phyloP scores from a whole-genome alignment of 2,797 vertebrate species.

The Thaleichthys pacificus region DNA sequence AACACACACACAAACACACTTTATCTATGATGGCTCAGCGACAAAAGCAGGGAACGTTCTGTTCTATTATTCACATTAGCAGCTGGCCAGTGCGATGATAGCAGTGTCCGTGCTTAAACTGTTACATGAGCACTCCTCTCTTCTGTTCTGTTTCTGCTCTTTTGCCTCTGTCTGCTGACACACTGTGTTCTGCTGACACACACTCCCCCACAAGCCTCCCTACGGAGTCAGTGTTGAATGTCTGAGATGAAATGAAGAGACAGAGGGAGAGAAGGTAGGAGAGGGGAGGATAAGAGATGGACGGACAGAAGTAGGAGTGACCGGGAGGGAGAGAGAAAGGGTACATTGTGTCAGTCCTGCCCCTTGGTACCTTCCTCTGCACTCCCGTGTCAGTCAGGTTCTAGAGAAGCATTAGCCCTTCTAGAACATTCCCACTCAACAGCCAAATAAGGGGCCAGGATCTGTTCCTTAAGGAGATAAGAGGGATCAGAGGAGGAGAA shows the following conservation, averaged over 20 bases:
- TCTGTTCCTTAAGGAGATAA: too few species aligned
- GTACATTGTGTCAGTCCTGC: too few species aligned
- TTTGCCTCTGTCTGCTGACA: neutral
- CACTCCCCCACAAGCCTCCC: neutral
- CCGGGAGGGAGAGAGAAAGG: neutral
- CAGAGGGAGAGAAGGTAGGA: too few species aligned
- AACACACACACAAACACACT: too few species aligned
- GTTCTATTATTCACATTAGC: constrained; percentile 7
- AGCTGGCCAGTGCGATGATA: neutral
- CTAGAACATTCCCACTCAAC: neutral
- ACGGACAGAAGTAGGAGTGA: neutral
- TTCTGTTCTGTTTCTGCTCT: constrained; percentile 1
- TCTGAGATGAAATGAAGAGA: neutral
- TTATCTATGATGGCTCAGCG: neutral
- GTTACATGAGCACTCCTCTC: neutral
- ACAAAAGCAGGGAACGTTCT: neutral
- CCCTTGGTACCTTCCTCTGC: too few species aligned
- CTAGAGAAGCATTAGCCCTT: neutral
- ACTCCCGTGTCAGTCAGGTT: too few species aligned
- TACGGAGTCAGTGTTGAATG: neutral
- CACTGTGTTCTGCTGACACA: neutral
- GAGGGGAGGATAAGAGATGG: neutral
- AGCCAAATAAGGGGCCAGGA: too few species aligned
- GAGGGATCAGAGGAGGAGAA: neutral
- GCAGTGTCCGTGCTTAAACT: constrained; percentile 25